Percentiles rank a stretch among this genome's conserved stretches.
phyloP scores from a whole-genome alignment of 2,113 vertebrate genomes.

The Paradoxurus hermaphroditus region DNA sequence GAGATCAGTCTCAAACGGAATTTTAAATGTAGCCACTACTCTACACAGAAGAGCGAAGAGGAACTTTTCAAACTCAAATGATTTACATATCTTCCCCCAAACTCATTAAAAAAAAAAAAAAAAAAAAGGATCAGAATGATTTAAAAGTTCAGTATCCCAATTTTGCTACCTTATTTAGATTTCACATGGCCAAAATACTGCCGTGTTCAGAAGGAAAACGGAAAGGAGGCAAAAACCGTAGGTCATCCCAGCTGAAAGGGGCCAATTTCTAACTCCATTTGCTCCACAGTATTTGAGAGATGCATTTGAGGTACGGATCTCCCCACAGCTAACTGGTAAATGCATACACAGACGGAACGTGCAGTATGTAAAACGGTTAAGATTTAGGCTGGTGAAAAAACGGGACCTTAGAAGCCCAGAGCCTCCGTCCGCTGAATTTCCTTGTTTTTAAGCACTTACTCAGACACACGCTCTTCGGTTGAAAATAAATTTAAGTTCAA shows the following conservation, averaged over 20 bases:
- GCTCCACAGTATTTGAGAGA: not conserved
- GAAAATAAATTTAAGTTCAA: conserved; percentile 39
- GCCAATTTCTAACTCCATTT: not conserved
- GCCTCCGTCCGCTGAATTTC: not conserved
- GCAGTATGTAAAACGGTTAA: not conserved
- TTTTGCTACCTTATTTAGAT: not conserved
- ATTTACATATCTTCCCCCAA: not conserved
- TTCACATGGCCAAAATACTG: not conserved
- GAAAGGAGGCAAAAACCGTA: not conserved
- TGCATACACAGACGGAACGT: not conserved
- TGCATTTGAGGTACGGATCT: not conserved
- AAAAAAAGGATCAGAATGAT: not conserved
- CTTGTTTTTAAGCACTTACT: not conserved
- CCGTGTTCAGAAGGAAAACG: not conserved
- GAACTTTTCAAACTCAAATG: not conserved
- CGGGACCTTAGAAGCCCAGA: not conserved
- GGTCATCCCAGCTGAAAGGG: not conserved
- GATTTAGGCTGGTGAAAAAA: not conserved
- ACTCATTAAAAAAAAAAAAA: not conserved
- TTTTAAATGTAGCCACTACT: not conserved
- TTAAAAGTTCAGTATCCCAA: not conserved
- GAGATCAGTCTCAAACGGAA: not conserved
- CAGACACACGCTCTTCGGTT: not conserved
- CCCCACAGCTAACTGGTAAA: not conserved
- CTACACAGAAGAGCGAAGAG: not conserved